A percentile compares a stretch with the other conserved stretches of the same genome.
phyloP scores from a whole-genome alignment of 1,140 invertebrate genomes.

The Helicoverpa armigera region DNA sequence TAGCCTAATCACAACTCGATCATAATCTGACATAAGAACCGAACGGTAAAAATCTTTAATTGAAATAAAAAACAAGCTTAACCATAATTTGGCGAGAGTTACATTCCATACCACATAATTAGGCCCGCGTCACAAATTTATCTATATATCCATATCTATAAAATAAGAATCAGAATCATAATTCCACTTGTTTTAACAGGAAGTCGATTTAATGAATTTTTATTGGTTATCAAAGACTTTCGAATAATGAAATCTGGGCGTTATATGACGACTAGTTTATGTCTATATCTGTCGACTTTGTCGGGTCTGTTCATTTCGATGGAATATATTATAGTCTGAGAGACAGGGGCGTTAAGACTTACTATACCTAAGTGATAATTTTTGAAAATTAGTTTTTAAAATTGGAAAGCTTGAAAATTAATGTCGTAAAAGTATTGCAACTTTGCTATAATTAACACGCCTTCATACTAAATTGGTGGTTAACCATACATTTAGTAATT shows the following conservation, averaged over 20 bases:
- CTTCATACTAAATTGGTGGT: neutral
- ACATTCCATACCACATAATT: conserved; percentile 42
- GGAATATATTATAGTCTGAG: conserved; percentile 41
- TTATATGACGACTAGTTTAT: conserved; percentile 48
- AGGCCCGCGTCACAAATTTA: conserved; percentile 24
- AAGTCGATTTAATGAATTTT: conserved; percentile 49
- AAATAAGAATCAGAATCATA: conserved; percentile 40
- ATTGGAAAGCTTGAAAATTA: too few relatives aligned
- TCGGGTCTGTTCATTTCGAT: neutral
- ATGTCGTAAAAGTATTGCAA: neutral
- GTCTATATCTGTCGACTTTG: conserved; percentile 34
- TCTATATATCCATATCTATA: too few relatives aligned
- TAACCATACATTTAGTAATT: too few relatives aligned
- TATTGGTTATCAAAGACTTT: conserved; percentile 50
- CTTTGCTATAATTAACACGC: conserved; percentile 1
- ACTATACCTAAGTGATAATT: conserved; percentile 1
- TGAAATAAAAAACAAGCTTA: conserved; percentile 21
- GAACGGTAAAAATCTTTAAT: conserved; percentile 27
- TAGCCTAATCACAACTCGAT: neutral
- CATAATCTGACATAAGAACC: conserved; percentile 1
- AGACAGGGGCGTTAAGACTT: conserved; percentile 21
- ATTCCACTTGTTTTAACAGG: conserved; percentile 49
- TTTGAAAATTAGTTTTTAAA: neutral
- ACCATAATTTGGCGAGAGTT: conserved; percentile 39
- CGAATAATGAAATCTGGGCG: conserved; percentile 46